A percentile compares a stretch with the other conserved stretches of the same genome.
Conservation (phyloP, 2,888 invertebrate genomes). For the Pogonocherus hispidulus region DNA sequence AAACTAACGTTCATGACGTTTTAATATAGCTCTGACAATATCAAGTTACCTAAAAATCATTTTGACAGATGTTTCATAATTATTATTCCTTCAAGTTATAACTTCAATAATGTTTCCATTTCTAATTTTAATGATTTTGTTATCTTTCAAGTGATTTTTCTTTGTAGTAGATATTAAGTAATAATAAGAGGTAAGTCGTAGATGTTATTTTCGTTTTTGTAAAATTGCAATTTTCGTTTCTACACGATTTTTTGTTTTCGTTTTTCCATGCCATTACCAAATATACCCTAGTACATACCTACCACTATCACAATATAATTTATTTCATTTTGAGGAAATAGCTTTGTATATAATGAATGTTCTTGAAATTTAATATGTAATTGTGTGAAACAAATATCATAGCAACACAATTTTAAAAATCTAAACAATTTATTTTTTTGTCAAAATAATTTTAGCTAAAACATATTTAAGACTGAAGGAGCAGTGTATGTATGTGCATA, state of each 20-base stretch:
- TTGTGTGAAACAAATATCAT: slow-evolving; percentile 13
- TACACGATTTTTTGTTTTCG: no score
- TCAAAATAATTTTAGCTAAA: slow-evolving; percentile 14
- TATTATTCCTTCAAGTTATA: slow-evolving; percentile 35
- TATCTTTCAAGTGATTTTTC: slow-evolving; percentile 37
- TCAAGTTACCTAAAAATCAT: slow-evolving; percentile 9
- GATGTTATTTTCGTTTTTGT: not conserved
- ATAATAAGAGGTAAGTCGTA: slow-evolving; percentile 44
- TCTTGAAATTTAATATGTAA: no score
- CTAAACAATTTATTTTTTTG: slow-evolving; percentile 17
- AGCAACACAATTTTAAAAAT: slow-evolving; percentile 22
- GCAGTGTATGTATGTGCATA: no score
- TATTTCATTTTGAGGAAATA: no score
- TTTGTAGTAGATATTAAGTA: slow-evolving; percentile 34
- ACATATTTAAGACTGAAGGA: slow-evolving; percentile 4
- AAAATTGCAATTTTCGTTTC: not conserved
- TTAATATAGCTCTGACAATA: no score
- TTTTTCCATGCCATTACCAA: no score
- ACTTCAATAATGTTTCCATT: slow-evolving; percentile 39
- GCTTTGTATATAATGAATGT: no score
- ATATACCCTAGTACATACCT: no score
- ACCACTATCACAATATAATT: no score
- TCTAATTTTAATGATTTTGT: slow-evolving; percentile 36
- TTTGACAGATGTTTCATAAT: slow-evolving; percentile 40
- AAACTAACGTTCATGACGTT: no score